phyloP scores from a whole-genome alignment of 1,140 invertebrate species.

The Ptiloglossa arizonensis region DNA sequence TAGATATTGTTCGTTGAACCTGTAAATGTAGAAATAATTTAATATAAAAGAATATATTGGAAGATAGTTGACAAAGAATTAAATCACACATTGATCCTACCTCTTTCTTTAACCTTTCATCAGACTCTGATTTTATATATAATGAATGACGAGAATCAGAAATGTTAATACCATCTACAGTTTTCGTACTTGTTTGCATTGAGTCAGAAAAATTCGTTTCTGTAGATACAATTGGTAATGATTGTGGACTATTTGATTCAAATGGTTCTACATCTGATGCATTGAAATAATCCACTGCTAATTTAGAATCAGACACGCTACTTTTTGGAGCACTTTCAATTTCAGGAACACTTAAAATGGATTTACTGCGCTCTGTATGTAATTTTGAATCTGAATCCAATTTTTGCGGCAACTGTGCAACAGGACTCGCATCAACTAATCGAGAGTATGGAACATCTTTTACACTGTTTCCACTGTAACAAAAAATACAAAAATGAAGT shows the following conservation, averaged over 20 bases:
- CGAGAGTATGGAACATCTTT: conserved; percentile 90
- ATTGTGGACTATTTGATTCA: conserved; percentile 73
- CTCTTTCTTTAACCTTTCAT: conserved; percentile 82
- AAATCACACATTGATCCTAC: conserved; percentile 52
- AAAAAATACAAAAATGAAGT: conserved; percentile 15
- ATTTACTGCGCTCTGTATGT: conserved; percentile 86
- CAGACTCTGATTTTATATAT: conserved; percentile 82
- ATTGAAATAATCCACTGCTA: conserved; percentile 87
- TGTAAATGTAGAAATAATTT: conserved; percentile 62
- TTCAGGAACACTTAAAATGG: conserved; percentile 82
- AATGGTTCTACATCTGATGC: conserved; percentile 68
- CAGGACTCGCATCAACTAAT: conserved; percentile 86
- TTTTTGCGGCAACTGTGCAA: conserved; percentile 83
- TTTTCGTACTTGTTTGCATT: conserved; percentile 72
- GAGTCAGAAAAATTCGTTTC: conserved; percentile 71
- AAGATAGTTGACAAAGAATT: not conserved
- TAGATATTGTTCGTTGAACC: conserved; percentile 91
- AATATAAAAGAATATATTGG: not conserved
- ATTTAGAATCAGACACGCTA: conserved; percentile 91
- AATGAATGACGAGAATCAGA: conserved; percentile 85
- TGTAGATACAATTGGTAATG: conserved; percentile 68
- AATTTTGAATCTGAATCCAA: conserved; percentile 91
- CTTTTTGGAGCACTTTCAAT: conserved; percentile 83
- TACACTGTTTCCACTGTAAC: conserved; percentile 75
- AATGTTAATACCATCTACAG: conserved; percentile 79